Base-by-base conservation (phyloP, 2,797 vertebrate species). In the Gobionotothen gibberifrons region DNA sequence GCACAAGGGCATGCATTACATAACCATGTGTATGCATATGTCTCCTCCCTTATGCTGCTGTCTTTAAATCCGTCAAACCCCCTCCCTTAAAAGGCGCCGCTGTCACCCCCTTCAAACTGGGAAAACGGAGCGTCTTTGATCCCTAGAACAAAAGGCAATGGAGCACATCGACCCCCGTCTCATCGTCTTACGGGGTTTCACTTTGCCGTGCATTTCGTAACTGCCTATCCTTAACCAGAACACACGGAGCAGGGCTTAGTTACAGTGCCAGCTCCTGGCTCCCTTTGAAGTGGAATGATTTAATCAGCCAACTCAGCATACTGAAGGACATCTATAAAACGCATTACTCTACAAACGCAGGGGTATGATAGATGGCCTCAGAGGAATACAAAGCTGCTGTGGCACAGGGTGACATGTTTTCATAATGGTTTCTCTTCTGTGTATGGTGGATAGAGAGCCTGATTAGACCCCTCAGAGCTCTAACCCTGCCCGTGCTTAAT, bases 241-340 rank as follows among this genome's bases (percentile, higher is more conserved):
- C 82, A 84, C 87, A 51, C 26, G 26, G 79, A n/a, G 76, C 53
- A 79, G 59, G 77, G 82, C 77, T 87, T 77, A 74, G 85, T 81
- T 78, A 79, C 81, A 73, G 61, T 69, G 83, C 85, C 74, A 79
- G 81, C 84, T 85, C 72, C 69, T 67, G 9, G 56, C 79, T 85
- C 69, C 46, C 76, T 89, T 90, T 90, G 85, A 91, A 90, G 87
- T 89, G 80, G 79, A 87, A 87, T 89, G 88, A 93, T 93, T 92
- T 90, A 91, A 92, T 93, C 90, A 87, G 85, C 83, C 79, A 82
- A 84, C 88, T 92, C 89, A 89, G 90, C 89, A 81, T 89, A 90
- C 68, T 90, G 88, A 93, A 93, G 87, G 87, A 89, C 89, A 90
- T 91, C 88, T 88, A 90, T 92, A 83, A 91, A 91, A 86, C 40